phyloP scores from a whole-genome alignment of 2,888 invertebrate species.

The Macroteleia sp. region DNA sequence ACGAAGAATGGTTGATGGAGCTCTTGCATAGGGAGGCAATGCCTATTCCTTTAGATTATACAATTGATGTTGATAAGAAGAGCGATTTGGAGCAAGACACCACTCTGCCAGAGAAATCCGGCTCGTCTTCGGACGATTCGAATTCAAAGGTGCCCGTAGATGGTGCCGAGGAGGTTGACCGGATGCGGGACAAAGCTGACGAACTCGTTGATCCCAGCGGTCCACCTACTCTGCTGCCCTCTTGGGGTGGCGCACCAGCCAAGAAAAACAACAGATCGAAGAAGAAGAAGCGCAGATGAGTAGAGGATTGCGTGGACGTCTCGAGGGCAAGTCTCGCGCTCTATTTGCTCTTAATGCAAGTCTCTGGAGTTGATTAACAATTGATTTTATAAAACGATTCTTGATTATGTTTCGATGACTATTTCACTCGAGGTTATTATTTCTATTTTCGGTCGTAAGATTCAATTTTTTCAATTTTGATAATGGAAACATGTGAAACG shows the following conservation, averaged over 20 bases:
- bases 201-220: too few species aligned
- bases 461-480: too few species aligned
- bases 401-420: conserved; percentile 25
- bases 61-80: too few species aligned
- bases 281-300: conserved; percentile 83
- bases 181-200: conserved; percentile 7
- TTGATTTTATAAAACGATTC: conserved; percentile 4
- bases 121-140: conserved; percentile 75
- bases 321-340: conserved; percentile 82
- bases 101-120: conserved; percentile 70
- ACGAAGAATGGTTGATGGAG: too few species aligned
- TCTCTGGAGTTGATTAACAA: conserved; percentile 80
- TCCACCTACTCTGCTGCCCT: conserved; percentile 17
- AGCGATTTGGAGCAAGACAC: conserved; percentile 73
- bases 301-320: conserved; percentile 83
- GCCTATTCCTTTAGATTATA: too few species aligned
- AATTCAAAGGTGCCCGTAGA: conserved; percentile 72
- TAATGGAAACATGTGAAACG: too few species aligned
- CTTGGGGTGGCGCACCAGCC: conserved; percentile 52
- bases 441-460: too few species aligned
- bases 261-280: conserved; percentile 79
- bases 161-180: conserved; percentile 71
- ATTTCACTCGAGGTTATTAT: conserved; percentile 43
- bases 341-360: conserved; percentile 82
- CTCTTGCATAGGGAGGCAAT: too few species aligned